Percentiles rank a stretch among this genome's conserved stretches.
Conservation (phyloP, 2,113 vertebrate species). For the Syngnathoides biaculeatus region DNA sequence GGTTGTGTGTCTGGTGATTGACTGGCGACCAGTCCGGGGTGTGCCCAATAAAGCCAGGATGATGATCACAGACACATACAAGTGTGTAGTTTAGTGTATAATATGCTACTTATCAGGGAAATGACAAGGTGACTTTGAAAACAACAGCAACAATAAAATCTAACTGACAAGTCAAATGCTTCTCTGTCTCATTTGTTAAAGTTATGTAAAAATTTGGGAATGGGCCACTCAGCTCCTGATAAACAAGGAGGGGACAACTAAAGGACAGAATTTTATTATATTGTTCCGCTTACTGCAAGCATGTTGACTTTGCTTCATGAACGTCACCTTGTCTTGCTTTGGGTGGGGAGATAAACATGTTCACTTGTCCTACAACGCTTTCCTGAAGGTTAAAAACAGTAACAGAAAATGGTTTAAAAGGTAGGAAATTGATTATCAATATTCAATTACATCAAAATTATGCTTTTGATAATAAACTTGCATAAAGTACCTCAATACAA, state of each 20-base stretch:
- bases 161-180: constrained; percentile 8
- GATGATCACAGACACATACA: not conserved
- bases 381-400: not conserved
- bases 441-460: too few species aligned
- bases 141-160: constrained; percentile 25
- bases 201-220: constrained; percentile 31
- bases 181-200: constrained; percentile 9
- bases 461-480: too few species aligned
- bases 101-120: constrained; percentile 17
- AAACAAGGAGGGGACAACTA: constrained; percentile 11
- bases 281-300: constrained; percentile 30
- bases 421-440: too few species aligned
- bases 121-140: constrained; percentile 42
- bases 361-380: constrained; percentile 26
- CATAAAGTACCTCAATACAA: too few species aligned
- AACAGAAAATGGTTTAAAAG: not conserved
- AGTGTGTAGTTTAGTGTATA: constrained; percentile 36
- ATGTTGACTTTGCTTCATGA: constrained; percentile 17
- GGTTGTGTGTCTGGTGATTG: too few species aligned
- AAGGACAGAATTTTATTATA: constrained; percentile 56
- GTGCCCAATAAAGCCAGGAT: too few species aligned
- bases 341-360: constrained; percentile 14
- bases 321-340: constrained; percentile 55
- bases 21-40: too few species aligned
- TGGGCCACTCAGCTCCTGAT: constrained; percentile 4